Evolutionary conservation across 1,140 invertebrate genomes (phyloP).

Genomic region (Vollenhovia emeryi): DNA sequence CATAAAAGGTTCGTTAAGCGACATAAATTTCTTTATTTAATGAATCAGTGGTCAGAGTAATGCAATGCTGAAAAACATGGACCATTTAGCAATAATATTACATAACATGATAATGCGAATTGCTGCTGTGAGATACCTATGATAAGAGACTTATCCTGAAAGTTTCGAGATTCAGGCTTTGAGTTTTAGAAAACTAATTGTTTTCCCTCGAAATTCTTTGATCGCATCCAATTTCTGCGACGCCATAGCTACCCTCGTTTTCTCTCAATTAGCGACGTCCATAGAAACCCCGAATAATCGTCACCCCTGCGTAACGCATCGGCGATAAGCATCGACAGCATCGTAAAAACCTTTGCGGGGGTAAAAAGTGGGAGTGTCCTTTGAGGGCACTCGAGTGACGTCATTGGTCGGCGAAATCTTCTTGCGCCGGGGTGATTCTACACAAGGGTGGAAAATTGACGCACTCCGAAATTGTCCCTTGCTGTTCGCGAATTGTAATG

Average conservation of each 20-base stretch:
- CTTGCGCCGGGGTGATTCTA: conserved; percentile 52
- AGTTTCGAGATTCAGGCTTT: background rate
- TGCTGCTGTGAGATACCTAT: background rate
- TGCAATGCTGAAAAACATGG: background rate
- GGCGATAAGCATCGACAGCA: conserved; percentile 63
- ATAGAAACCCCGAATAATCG: conserved; percentile 43
- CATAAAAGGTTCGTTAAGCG: background rate
- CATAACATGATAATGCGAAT: background rate
- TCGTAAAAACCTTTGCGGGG: conserved; percentile 26
- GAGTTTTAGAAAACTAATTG: background rate
- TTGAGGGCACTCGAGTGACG: conserved; percentile 63
- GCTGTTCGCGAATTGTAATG: background rate
- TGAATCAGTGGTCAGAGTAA: background rate
- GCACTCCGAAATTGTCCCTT: background rate
- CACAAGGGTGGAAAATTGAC: conserved; percentile 57
- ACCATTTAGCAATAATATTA: background rate
- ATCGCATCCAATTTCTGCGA: conserved; percentile 1
- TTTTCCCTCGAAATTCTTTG: background rate
- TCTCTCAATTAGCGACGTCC: conserved; percentile 60
- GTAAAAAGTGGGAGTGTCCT: conserved; percentile 75
- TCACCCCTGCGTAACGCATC: conserved; percentile 61
- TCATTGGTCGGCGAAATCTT: conserved; percentile 63
- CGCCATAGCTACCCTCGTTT: conserved; percentile 41
- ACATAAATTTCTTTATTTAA: background rate
- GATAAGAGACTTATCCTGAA: background rate